Conservation (phyloP, 2,113 vertebrate genomes). For the Syngnathus typhle region DNA sequence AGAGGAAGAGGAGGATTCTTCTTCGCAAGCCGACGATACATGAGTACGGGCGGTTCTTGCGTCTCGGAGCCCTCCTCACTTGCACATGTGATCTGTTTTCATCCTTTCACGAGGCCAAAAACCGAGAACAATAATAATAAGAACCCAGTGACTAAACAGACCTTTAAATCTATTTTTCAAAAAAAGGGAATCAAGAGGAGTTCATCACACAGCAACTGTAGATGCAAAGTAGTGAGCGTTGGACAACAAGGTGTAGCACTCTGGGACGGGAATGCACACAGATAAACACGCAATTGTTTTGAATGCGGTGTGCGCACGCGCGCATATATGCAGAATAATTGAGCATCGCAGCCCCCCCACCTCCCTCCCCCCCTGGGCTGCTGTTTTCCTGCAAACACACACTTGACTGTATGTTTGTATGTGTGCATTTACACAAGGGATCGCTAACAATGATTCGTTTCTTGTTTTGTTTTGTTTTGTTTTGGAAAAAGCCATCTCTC, state of each 20-base stretch:
- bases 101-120: conserved; percentile 63
- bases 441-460: conserved; percentile 53
- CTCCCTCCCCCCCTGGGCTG: neutral
- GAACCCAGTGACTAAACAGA: conserved; percentile 70
- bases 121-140: conserved; percentile 58
- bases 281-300: conserved; percentile 48
- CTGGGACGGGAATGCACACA: conserved; percentile 64
- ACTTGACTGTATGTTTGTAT: conserved; percentile 51
- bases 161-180: conserved; percentile 74
- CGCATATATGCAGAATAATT: conserved; percentile 21
- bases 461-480: conserved; percentile 49
- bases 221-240: conserved; percentile 60
- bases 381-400: conserved; percentile 21
- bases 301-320: conserved; percentile 23
- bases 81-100: conserved; percentile 53
- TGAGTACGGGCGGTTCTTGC: conserved; percentile 60
- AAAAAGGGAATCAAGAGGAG: conserved; percentile 76
- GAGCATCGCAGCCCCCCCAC: conserved; percentile 11
- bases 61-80: conserved; percentile 41
- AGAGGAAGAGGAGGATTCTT: conserved; percentile 72
- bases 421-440: conserved; percentile 56
- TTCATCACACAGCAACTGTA: conserved; percentile 81
- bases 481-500: conserved; percentile 80
- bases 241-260: conserved; percentile 68
- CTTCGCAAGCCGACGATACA: conserved; percentile 73